Conservation (phyloP, 1,140 invertebrate species). For the Popillia japonica region DNA sequence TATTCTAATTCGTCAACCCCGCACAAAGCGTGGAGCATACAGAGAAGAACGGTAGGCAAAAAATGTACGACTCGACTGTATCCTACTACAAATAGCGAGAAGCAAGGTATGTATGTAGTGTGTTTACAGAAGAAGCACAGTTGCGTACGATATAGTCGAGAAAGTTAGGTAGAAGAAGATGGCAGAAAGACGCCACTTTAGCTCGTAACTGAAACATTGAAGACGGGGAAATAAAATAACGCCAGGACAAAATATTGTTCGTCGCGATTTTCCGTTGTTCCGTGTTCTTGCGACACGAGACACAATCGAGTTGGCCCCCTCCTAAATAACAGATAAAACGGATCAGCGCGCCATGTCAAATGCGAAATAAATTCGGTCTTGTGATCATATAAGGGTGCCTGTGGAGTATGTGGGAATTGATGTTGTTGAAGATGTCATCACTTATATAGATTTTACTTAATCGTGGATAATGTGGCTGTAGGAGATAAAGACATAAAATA, state of each 20-base stretch:
- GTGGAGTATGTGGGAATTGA: neutral
- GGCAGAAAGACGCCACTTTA: neutral
- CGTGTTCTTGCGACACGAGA: neutral
- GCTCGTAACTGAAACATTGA: neutral
- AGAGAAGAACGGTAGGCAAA: too few species aligned
- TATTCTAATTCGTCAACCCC: neutral
- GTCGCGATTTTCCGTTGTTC: neutral
- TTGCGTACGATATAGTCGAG: too few species aligned
- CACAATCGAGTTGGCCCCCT: neutral
- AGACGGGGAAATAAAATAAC: constrained; percentile 4
- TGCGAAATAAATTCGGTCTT: neutral
- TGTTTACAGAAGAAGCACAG: too few species aligned
- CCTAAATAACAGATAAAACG: neutral
- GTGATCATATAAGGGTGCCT: neutral
- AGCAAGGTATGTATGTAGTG: too few species aligned
- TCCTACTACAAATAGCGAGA: too few species aligned
- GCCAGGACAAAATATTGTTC: neutral
- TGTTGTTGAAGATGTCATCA: neutral
- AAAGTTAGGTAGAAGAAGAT: too few species aligned
- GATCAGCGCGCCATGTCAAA: neutral
- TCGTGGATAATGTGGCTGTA: neutral
- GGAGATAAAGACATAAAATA: too few species aligned
- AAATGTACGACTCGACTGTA: too few species aligned
- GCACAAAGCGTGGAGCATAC: neutral
- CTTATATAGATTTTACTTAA: neutral